Conservation (phyloP, 2,113 vertebrate species). For the Ictalurus furcatus region DNA sequence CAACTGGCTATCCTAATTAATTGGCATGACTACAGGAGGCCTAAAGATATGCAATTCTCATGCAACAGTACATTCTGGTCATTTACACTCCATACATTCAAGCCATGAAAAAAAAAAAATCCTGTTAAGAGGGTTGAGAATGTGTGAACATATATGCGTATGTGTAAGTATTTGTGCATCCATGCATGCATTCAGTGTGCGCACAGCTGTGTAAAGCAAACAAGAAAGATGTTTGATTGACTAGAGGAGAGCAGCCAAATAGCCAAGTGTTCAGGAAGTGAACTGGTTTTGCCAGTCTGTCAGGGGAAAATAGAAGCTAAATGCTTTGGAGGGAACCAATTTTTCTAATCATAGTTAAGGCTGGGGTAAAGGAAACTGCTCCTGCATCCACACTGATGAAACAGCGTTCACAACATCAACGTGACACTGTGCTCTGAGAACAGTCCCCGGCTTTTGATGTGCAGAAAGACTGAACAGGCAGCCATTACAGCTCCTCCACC, state of each 20-base stretch:
- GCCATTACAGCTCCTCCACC: constrained; percentile 18
- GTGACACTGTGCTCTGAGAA: not conserved
- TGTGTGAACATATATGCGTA: constrained; percentile 50
- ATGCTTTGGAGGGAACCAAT: constrained; percentile 2
- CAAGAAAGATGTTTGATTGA: constrained; percentile 58
- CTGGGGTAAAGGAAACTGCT: not conserved
- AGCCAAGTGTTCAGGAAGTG: constrained; percentile 44
- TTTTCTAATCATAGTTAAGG: constrained; percentile 12
- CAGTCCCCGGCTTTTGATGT: not conserved
- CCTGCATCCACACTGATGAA: not conserved
- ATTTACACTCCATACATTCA: constrained; percentile 10
- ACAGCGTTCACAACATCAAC: not conserved
- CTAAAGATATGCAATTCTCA: not conserved
- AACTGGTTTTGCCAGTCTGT: constrained; percentile 25
- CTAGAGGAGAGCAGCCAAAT: constrained; percentile 43
- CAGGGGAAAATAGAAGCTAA: constrained; percentile 22
- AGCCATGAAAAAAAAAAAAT: not conserved
- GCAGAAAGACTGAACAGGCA: constrained; percentile 12
- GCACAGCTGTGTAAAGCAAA: constrained; percentile 68
- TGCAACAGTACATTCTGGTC: not conserved
- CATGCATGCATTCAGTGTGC: constrained; percentile 52
- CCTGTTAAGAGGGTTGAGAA: constrained; percentile 26
- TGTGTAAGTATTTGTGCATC: constrained; percentile 57
- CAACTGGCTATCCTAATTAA: constrained; percentile 12
- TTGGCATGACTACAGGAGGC: not conserved